Evolutionary conservation across 2,113 vertebrate species (phyloP), one percentile per base, ranked within the genome.

Genomic region (Cephalopterus ornatus): DNA sequence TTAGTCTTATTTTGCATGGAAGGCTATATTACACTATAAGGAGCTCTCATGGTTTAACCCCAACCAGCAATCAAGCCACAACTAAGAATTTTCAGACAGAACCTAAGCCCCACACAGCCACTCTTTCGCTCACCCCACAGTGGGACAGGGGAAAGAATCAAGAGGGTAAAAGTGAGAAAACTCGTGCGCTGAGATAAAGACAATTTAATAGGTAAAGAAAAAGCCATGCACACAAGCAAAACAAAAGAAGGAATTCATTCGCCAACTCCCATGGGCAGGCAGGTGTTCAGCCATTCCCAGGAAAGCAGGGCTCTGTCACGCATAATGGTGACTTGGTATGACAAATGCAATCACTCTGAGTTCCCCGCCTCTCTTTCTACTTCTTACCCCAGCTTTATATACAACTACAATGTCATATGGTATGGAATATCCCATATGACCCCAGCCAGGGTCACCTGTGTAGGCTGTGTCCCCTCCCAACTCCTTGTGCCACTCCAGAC

Each of bases 381-480:
- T 67, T 56, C 6, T 50, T 78, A 19, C 9, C 26, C n/a, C 14
- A 18, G 16, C 19, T 86, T 68, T 74, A 53, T 17, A 1, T 27
- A 46, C 0, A 1, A 53, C 7, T 28, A 42, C 6, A 30, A 14
- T 35, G 5, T 27, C 35, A 50, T 21, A 50, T 0, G 1, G 6
- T 22, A 53, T 39, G 11, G 14, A 19, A 49, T 26, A 65, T n/a
- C 10, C 26, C n/a, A n/a, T n/a, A n/a, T n/a, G n/a, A n/a, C n/a
- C n/a, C n/a, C n/a, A n/a, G n/a, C n/a, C n/a, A n/a, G n/a, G n/a
- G 17, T 58, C n/a, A 50, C 14, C 44, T 91, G 44, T 35, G 28
- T 19, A 8, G 13, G 11, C 8, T 55, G 6, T 66, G 30, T 56
- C 12, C 12, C 5, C 16, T 79, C 30, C 10, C 12, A 50, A 2